Evolutionary conservation across 2,888 invertebrate species (phyloP).

Genomic region (Tachystola acroxantha): DNA sequence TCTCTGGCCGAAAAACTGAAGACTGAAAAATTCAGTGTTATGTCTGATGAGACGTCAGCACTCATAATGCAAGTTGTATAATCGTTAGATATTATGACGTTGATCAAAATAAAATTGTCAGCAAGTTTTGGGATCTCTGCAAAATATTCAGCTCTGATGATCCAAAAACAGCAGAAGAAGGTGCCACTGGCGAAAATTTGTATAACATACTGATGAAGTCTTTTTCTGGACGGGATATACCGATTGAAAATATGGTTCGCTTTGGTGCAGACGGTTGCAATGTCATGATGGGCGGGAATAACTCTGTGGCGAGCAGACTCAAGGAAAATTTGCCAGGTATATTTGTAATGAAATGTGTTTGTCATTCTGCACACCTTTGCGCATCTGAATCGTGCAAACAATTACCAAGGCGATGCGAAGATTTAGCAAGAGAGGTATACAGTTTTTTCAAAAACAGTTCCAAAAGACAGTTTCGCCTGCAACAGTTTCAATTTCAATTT

Average conservation of each 20-base stretch:
- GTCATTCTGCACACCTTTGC: constrained; percentile 32
- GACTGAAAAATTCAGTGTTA: constrained; percentile 29
- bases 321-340: constrained; percentile 24
- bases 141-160: constrained; percentile 11
- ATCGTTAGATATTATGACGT: constrained; percentile 18
- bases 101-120: too few relatives aligned
- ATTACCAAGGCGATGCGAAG: constrained; percentile 27
- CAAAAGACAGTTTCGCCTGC: too few relatives aligned
- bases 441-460: constrained; percentile 21
- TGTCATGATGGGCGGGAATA: constrained; percentile 27
- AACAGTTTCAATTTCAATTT: too few relatives aligned
- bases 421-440: constrained; percentile 29
- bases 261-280: constrained; percentile 35
- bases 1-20: constrained; percentile 19
- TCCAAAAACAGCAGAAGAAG: constrained; percentile 8
- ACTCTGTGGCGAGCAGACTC: constrained; percentile 28
- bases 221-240: neutral
- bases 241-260: constrained; percentile 26
- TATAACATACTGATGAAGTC: neutral
- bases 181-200: too few relatives aligned
- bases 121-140: too few relatives aligned
- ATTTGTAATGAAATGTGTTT: constrained; percentile 30
- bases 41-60: constrained; percentile 23
- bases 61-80: constrained; percentile 19
- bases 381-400: constrained; percentile 28